These are phyloP conservation scores for Schlechtendalia chinensis DNA, from an alignment of 1,140 invertebrate genomes.

Conservation along the genomic window DNA sequence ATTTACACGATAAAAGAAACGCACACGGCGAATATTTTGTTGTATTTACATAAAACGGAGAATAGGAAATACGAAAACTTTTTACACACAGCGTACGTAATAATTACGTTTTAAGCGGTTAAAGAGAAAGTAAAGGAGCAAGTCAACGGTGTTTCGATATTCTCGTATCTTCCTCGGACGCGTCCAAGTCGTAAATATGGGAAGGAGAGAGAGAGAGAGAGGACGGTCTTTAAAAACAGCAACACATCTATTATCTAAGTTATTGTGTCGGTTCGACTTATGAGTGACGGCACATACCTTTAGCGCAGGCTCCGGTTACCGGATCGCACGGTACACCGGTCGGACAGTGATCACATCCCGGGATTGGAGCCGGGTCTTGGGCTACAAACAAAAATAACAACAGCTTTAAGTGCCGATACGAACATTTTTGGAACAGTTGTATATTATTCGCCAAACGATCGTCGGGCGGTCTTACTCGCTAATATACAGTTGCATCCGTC, in stretches of 20 bases:
- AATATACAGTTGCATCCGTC: slow-evolving; percentile 68
- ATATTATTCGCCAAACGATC: neutral
- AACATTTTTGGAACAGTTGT: neutral
- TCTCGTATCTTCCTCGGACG: slow-evolving; percentile 39
- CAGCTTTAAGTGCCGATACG: neutral
- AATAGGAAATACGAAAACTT: slow-evolving; percentile 43
- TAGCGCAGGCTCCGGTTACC: slow-evolving; percentile 71
- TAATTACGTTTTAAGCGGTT: slow-evolving; percentile 4
- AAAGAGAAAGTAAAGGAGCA: slow-evolving; percentile 47
- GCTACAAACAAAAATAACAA: slow-evolving; percentile 15
- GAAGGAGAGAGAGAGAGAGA: neutral
- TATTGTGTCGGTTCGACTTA: neutral
- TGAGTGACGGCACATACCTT: slow-evolving; percentile 64
- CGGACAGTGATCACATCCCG: slow-evolving; percentile 72
- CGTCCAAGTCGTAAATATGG: slow-evolving; percentile 35
- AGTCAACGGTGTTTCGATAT: slow-evolving; percentile 31
- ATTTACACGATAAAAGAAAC: slow-evolving; percentile 33
- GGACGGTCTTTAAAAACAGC: slow-evolving; percentile 54
- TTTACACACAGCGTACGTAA: neutral
- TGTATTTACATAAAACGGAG: slow-evolving; percentile 40
- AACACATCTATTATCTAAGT: slow-evolving; percentile 54
- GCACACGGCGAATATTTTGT: neutral
- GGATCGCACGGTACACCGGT: slow-evolving; percentile 71
- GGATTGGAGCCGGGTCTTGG: slow-evolving; percentile 42
- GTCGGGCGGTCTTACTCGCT: slow-evolving; percentile 57